phyloP scores from a whole-genome alignment of 2,797 vertebrate species.

The Sebastes melanostomus region DNA sequence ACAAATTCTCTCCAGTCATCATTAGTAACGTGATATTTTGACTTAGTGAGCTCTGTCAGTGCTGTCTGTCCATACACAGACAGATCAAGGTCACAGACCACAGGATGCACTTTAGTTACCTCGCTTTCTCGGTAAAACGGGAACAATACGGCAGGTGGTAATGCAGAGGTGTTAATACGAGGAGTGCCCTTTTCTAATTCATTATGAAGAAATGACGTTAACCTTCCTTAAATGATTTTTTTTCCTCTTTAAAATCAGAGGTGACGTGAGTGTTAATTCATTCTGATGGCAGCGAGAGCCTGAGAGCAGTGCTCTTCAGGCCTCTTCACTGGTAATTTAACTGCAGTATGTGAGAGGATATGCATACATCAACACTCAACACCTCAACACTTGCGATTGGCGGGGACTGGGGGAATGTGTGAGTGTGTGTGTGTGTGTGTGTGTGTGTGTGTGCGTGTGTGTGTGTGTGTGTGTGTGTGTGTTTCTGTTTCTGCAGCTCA shows the following conservation, averaged over 20 bases:
- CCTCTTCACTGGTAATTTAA: conserved; percentile 78
- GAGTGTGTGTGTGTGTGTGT: neutral
- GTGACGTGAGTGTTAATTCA: conserved; percentile 75
- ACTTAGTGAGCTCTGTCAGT: conserved; percentile 11
- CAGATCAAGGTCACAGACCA: conserved; percentile 28
- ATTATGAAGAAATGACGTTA: conserved; percentile 74
- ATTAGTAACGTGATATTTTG: conserved; percentile 40
- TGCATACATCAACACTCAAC: conserved; percentile 76
- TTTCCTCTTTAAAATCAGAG: conserved; percentile 72
- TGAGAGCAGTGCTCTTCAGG: conserved; percentile 70
- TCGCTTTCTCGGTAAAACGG: conserved; percentile 42
- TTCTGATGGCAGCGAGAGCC: conserved; percentile 49
- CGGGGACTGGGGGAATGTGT: conserved; percentile 23
- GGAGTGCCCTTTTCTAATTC: conserved; percentile 61
- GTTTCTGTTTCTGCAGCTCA: conserved; percentile 46
- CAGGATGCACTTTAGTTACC: conserved; percentile 18
- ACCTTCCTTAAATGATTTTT: conserved; percentile 64
- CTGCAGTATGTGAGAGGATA: conserved; percentile 71
- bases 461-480: conserved; percentile 12
- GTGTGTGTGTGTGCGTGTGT: neutral
- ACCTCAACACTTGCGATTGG: conserved; percentile 62
- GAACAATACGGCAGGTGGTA: conserved; percentile 30
- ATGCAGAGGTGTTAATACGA: conserved; percentile 52
- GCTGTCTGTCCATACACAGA: conserved; percentile 29
- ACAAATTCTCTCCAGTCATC: conserved; percentile 32